phyloP scores from a whole-genome alignment of 1,140 invertebrate species.

The Chionoecetes opilio region DNA sequence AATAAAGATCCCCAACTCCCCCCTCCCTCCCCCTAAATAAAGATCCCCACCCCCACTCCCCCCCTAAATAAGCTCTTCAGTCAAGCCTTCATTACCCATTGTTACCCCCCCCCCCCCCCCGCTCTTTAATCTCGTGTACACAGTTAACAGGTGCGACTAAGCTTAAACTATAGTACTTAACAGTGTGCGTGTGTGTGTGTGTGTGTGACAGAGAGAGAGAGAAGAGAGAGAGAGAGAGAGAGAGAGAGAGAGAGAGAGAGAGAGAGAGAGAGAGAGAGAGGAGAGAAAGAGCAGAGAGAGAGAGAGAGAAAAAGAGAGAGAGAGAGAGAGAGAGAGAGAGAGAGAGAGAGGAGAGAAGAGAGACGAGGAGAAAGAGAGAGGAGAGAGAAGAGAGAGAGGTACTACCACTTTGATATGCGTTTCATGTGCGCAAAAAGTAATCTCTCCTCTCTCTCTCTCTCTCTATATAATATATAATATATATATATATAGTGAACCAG shows the following conservation, averaged over 20 bases:
- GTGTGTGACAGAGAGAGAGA: neutral
- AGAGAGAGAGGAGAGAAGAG: neutral
- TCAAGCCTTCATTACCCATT: too few relatives aligned
- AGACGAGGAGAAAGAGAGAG: neutral
- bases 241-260: neutral
- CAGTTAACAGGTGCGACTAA: neutral
- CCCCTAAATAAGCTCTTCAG: neutral
- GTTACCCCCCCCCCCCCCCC: neutral
- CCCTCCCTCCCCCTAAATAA: neutral
- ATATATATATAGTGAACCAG: too few relatives aligned
- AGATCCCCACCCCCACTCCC: too few relatives aligned
- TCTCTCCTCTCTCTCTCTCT: too few relatives aligned
- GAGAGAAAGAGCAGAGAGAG: neutral
- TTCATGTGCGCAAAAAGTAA: too few relatives aligned
- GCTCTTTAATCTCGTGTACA: neutral
- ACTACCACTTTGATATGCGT: too few relatives aligned
- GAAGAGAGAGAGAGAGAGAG: neutral
- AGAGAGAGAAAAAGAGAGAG: neutral
- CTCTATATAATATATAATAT: too few relatives aligned
- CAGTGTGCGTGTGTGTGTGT: constrained; percentile 42
- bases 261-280: neutral
- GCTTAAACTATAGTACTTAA: too few relatives aligned
- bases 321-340: neutral
- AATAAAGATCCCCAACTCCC: neutral
- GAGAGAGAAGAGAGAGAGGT: neutral